Base-by-base conservation (phyloP, 2,797 vertebrate genomes). In the Sebastes flavidus region DNA sequence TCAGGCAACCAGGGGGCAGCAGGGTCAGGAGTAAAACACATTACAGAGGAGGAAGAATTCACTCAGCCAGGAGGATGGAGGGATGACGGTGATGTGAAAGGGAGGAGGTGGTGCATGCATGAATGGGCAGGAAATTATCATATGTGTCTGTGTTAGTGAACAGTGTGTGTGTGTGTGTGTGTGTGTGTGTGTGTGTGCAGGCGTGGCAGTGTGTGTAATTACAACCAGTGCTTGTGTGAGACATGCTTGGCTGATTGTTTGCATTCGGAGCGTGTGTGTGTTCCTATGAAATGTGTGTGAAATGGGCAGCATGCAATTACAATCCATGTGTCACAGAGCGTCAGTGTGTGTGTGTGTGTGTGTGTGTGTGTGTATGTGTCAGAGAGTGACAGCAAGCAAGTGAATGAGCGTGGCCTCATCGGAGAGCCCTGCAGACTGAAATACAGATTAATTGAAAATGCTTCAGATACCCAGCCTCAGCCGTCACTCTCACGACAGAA, bases 391-490 rank as follows among this genome's bases (percentile, higher is more conserved):
- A 85, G 46, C 29, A 3, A 54, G 68, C 8, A 11, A 79, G 75
- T 66, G 78, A 80, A 76, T 75, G 79, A 83, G 80, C 60, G 27
- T 72, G 74, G 80, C 58, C 65, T 69, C 59, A 82, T 58, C 89
- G 82, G 69, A 81, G 69, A 75, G 71, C 60, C 46, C 74, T 42
- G 83, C 79, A 87, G 75, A 85, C 75, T 87, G 85, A 90, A 67
- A 84, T 86, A 83, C 84, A 92, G 84, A 90, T 92, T 91, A 88
- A 94, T 92, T 92, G 90, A 91, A 90, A 89, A 91, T 75, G 77
- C 76, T 78, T 91, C 78, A 84, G 86, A 89, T 85, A 78, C 66
- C 24, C 80, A 42, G 78, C 6, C 76, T 65, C 72, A 55, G 71
- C 78, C 42, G 4, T 89, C 81, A 76, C 54, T 84, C 76, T 52